Percentiles rank a stretch among this genome's conserved stretches.
Conservation (phyloP, 2,113 vertebrate genomes). For the Hyla sarda region DNA sequence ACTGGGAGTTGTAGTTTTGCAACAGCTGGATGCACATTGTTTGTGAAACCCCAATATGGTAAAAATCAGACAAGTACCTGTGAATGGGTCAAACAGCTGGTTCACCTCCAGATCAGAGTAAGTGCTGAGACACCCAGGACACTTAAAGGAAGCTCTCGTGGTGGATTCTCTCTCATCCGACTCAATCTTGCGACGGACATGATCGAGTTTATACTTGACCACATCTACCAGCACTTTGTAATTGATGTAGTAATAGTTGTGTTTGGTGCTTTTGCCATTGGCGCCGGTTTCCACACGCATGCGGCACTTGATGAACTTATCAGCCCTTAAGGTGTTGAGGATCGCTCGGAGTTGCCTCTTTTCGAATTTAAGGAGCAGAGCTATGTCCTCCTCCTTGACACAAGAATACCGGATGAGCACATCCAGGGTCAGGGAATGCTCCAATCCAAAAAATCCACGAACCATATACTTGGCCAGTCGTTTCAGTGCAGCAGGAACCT, state of each 20-base stretch:
- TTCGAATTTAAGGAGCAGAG: constrained; percentile 67
- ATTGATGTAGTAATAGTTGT: constrained; percentile 72
- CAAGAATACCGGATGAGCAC: constrained; percentile 65
- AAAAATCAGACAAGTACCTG: constrained; percentile 63
- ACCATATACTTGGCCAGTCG: constrained; percentile 67
- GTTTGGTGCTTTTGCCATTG: constrained; percentile 63
- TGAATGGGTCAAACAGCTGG: constrained; percentile 69
- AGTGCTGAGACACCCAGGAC: constrained; percentile 65
- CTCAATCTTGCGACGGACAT: constrained; percentile 67
- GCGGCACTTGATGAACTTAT: constrained; percentile 67
- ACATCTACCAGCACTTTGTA: constrained; percentile 73
- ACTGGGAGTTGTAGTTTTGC: too few species aligned
- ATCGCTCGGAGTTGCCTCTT: constrained; percentile 59
- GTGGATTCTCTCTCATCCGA: constrained; percentile 65
- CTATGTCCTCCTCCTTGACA: constrained; percentile 69
- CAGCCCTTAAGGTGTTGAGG: constrained; percentile 66
- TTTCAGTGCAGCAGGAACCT: constrained; percentile 65
- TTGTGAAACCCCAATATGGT: too few species aligned
- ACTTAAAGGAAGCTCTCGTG: constrained; percentile 70
- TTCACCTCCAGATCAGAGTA: constrained; percentile 71
- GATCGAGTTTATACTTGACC: constrained; percentile 71
- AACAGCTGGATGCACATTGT: too few species aligned
- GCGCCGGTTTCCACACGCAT: constrained; percentile 62
- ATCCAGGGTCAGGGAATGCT: constrained; percentile 64
- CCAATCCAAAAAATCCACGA: constrained; percentile 66